These are phyloP conservation scores for Pogonophryne albipinna DNA, from an alignment of 2,797 vertebrate species.

Conservation along the genomic window DNA sequence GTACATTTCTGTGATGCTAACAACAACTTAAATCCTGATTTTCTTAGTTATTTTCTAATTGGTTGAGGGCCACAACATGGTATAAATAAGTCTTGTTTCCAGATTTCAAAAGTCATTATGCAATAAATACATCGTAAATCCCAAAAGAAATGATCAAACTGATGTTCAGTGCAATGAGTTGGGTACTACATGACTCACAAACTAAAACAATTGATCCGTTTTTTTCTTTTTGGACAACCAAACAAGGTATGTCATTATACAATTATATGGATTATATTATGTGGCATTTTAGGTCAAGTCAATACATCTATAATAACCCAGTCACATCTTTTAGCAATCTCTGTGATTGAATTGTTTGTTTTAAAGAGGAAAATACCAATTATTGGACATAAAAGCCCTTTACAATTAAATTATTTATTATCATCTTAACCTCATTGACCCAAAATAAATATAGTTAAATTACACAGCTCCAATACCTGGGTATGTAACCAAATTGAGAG, in stretches of 20 bases:
- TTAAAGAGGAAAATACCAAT: too few relatives aligned
- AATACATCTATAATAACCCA: too few relatives aligned
- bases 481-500: neutral
- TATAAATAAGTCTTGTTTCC: neutral
- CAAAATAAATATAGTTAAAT: neutral
- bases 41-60: neutral
- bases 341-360: too few relatives aligned
- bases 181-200: too few relatives aligned
- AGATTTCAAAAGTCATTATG: neutral
- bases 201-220: too few relatives aligned
- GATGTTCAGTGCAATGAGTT: neutral
- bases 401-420: neutral
- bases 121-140: neutral
- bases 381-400: neutral
- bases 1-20: neutral
- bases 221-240: too few relatives aligned
- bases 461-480: neutral
- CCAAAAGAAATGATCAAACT: too few relatives aligned
- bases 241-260: too few relatives aligned
- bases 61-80: neutral
- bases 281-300: too few relatives aligned
- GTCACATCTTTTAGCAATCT: too few relatives aligned
- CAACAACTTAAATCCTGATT: neutral
- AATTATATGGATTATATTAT: too few relatives aligned
- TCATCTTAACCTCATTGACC: neutral